Percentiles rank a stretch among this genome's conserved stretches.
These are phyloP conservation scores for Nephila pilipes DNA, from an alignment of 1,140 invertebrate genomes.

Conservation along the genomic window DNA sequence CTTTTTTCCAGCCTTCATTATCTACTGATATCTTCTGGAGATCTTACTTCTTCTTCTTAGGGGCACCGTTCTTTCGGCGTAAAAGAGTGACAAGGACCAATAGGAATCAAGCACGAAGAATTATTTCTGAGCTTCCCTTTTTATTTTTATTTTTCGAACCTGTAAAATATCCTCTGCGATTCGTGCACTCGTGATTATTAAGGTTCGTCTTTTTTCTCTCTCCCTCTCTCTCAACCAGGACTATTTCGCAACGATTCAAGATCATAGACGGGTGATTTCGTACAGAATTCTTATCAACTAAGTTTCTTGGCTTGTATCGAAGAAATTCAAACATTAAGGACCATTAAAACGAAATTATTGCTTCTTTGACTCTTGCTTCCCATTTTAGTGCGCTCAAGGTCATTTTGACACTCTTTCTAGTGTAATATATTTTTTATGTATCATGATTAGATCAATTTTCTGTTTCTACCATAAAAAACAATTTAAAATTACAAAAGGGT, in stretches of 20 bases:
- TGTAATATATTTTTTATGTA: not conserved
- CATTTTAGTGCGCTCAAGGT: not conserved
- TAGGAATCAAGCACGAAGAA: constrained; percentile 50
- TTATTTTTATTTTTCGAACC: not conserved
- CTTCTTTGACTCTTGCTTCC: not conserved
- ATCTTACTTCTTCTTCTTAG: constrained; percentile 40
- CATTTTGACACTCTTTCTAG: not conserved
- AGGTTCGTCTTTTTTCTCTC: not conserved
- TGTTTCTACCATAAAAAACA: too few species aligned
- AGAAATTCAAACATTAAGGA: constrained; percentile 40
- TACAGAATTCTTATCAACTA: not conserved
- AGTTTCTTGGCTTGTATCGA: not conserved
- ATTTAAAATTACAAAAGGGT: too few species aligned
- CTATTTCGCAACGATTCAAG: constrained; percentile 11
- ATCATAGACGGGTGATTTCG: not conserved
- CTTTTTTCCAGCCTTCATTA: constrained; percentile 61
- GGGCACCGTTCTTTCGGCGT: not conserved
- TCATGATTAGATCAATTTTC: too few species aligned
- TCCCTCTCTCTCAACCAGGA: not conserved
- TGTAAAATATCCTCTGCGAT: constrained; percentile 30
- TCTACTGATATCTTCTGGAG: constrained; percentile 54
- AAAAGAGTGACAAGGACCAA: constrained; percentile 62
- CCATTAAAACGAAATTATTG: constrained; percentile 33
- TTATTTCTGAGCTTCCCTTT: constrained; percentile 20
- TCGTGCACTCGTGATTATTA: constrained; percentile 14